phyloP scores from a whole-genome alignment of 2,797 vertebrate genomes.

The Meda fulgida region DNA sequence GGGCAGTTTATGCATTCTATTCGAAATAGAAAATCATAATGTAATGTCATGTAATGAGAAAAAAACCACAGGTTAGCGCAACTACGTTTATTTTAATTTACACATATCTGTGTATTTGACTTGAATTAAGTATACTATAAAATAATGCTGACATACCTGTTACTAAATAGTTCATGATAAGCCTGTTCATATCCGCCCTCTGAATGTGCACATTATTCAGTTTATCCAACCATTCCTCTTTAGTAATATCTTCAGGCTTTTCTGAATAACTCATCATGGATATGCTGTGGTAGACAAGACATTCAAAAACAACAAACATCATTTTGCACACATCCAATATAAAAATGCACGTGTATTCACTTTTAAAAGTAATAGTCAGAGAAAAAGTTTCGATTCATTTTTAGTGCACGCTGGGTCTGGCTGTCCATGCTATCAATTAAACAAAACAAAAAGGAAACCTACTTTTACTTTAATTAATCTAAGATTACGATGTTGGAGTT shows the following conservation, averaged over 20 bases:
- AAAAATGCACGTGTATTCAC: not conserved
- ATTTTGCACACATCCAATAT: not conserved
- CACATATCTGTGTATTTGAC: not conserved
- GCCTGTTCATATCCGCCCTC: conserved; percentile 96
- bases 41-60: not conserved
- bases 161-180: conserved; percentile 98
- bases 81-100: not conserved
- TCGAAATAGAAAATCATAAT: not conserved
- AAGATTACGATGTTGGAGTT: not conserved
- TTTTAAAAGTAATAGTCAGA: not conserved
- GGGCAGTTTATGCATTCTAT: not conserved
- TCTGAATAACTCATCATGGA: conserved; percentile 95
- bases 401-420: not conserved
- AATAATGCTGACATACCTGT: conserved; percentile 81
- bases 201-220: conserved; percentile 96
- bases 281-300: conserved; percentile 61
- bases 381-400: not conserved
- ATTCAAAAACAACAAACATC: conserved; percentile 7
- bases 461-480: not conserved
- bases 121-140: not conserved
- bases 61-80: not conserved
- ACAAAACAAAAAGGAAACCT: not conserved
- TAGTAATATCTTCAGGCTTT: conserved; percentile 94
- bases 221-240: conserved; percentile 99
- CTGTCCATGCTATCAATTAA: not conserved